phyloP scores from a whole-genome alignment of 2,888 invertebrate genomes.

The Pristionchus fissidentatus region DNA sequence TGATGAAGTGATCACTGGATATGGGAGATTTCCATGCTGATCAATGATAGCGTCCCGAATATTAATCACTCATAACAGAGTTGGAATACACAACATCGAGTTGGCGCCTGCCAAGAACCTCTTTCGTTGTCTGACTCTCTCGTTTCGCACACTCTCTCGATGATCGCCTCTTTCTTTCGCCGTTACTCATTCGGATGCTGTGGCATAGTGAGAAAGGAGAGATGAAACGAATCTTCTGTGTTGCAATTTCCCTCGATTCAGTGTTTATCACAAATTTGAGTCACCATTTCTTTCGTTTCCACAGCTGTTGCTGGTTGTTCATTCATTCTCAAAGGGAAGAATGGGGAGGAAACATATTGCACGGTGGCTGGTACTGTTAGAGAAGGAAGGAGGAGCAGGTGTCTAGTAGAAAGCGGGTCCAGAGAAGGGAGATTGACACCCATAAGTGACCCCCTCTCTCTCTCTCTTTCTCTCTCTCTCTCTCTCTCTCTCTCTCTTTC shows the following conservation, averaged over 20 bases:
- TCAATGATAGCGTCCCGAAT: not conserved
- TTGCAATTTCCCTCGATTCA: not conserved
- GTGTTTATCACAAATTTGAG: not conserved
- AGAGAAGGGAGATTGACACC: conserved; percentile 10
- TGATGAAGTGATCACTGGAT: not conserved
- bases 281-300: not conserved
- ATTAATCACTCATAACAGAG: not conserved
- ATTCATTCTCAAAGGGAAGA: conserved; percentile 9
- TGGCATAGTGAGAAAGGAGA: not conserved
- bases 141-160: not conserved
- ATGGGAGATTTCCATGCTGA: too few species aligned
- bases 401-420: too few species aligned
- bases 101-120: too few species aligned
- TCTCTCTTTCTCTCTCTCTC: not conserved
- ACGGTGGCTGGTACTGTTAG: conserved; percentile 34
- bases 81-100: not conserved
- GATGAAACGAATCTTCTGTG: too few species aligned
- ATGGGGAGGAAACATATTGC: not conserved
- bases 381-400: conserved; percentile 4
- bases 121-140: too few species aligned
- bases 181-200: too few species aligned
- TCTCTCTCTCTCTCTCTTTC: not conserved
- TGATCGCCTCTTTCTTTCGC: not conserved
- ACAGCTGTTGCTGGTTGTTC: not conserved
- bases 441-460: conserved; percentile 36